Conservation (phyloP, 2,888 invertebrate species). For the Ophioninae sp. region DNA sequence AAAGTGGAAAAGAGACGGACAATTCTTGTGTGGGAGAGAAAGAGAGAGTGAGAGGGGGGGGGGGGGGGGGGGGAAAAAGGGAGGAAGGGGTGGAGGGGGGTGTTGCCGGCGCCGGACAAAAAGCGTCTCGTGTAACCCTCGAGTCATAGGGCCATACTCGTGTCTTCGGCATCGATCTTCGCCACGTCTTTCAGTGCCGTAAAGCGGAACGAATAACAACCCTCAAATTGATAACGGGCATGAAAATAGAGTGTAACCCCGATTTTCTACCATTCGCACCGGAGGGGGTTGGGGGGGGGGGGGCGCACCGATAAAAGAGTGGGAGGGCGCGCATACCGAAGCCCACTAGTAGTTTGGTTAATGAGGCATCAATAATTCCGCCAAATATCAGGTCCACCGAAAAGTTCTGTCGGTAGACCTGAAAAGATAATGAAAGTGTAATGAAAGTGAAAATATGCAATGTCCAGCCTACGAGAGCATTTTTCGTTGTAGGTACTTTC, state of each 20-base stretch:
- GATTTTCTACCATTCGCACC: too few species aligned
- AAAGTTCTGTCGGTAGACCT: too few species aligned
- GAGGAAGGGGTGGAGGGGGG: too few species aligned
- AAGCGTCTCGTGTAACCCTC: slow-evolving; percentile 39
- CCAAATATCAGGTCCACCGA: too few species aligned
- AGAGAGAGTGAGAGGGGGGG: neutral
- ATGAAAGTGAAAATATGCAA: too few species aligned
- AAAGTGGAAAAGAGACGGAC: neutral
- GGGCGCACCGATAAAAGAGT: too few species aligned
- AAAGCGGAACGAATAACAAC: slow-evolving; percentile 49
- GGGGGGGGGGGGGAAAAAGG: too few species aligned
- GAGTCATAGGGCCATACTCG: slow-evolving; percentile 48
- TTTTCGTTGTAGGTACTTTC: neutral
- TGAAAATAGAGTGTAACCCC: neutral
- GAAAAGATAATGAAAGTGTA: too few species aligned
- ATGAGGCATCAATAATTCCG: too few species aligned
- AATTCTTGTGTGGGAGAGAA: neutral
- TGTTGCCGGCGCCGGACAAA: slow-evolving; percentile 41
- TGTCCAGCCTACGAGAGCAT: neutral
- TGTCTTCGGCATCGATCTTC: slow-evolving; percentile 58
- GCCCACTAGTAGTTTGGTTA: too few species aligned
- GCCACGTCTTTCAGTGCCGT: slow-evolving; percentile 45
- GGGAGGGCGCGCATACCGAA: too few species aligned
- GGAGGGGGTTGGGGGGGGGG: too few species aligned
- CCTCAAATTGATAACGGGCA: slow-evolving; percentile 39